Percentiles rank a stretch among this genome's conserved stretches.
These are phyloP conservation scores for Palloptera scutellata DNA, from an alignment of 2,888 invertebrate genomes.

Conservation along the genomic window DNA sequence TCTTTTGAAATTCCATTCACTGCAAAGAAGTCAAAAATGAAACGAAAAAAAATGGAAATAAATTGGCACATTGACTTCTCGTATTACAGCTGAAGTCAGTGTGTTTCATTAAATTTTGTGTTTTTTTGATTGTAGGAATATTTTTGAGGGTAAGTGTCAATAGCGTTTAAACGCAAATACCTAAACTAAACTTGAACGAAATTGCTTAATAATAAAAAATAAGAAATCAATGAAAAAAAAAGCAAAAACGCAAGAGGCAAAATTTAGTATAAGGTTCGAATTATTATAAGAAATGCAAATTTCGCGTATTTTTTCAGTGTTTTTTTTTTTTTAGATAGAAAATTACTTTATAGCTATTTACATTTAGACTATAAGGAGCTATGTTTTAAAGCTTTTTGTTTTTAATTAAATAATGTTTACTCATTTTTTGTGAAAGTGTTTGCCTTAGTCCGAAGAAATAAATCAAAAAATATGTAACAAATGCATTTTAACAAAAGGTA, in stretches of 20 bases:
- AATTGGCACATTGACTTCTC: constrained; percentile 45
- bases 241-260: no score
- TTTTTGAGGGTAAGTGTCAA: constrained; percentile 15
- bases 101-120: neutral
- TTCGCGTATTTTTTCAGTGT: neutral
- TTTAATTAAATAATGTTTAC: neutral
- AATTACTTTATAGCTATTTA: neutral
- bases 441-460: neutral
- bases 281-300: neutral
- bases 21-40: neutral
- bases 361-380: neutral
- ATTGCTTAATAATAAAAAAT: neutral
- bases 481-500: constrained; percentile 21
- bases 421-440: neutral
- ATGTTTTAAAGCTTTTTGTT: neutral
- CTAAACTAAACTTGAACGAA: neutral
- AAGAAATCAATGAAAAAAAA: no score
- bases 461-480: neutral
- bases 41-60: constrained; percentile 11
- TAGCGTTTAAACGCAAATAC: constrained; percentile 3
- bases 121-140: constrained; percentile 1
- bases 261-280: neutral
- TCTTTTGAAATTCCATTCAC: neutral
- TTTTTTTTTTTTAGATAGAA: neutral
- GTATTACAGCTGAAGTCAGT: constrained; percentile 35